Base-by-base conservation (phyloP, 2,888 invertebrate genomes). In the Spatulosminthurus flaviceps region DNA sequence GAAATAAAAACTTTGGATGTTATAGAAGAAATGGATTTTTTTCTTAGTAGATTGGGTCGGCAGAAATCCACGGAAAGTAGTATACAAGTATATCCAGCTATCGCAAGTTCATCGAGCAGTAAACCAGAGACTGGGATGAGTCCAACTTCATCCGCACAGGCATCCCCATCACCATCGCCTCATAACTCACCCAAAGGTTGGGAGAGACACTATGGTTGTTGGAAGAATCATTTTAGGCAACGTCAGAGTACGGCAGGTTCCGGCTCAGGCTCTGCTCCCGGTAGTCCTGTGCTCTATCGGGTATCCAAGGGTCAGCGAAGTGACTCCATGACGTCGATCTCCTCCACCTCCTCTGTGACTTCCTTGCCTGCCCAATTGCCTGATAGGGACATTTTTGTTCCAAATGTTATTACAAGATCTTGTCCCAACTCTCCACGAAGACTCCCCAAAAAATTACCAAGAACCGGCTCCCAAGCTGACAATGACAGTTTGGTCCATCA, bases 161-260 rank as follows among this genome's bases (percentile, higher is more conserved):
- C 79, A 51, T 69, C 80, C 24, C 26, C 80, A 22, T 34, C 79
- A 16, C 61, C 81, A 60, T 77, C 77, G 7, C 78, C 80, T 2
- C 78, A 73, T n/a, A 34, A 28, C 11, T 78, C 78, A 51, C 78
- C 79, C 22, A 80, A 74, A 64, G 60, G 64, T 29, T 85, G 84
- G 84, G 84, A 85, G 74, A 67, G 85, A 19, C 85, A 85, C 76
- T 85, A 85, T 66, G 85, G 85, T 11, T 85, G 85, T 71, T 85
- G 85, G 85, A 83, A 81, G 80, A 84, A 82, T 80, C 85, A 85
- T 67, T 79, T 84, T 67, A 78, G 81, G 74, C 80, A 82, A 60
- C 79, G 81, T 72, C 70, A 71, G 74, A 60, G 43, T 34, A 61
- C 73, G 29, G 60, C 76, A 16, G 70, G 67, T n/a, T 64, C 60